Base-by-base conservation (phyloP, 2,888 invertebrate genomes). In the Pinctada fucata region DNA sequence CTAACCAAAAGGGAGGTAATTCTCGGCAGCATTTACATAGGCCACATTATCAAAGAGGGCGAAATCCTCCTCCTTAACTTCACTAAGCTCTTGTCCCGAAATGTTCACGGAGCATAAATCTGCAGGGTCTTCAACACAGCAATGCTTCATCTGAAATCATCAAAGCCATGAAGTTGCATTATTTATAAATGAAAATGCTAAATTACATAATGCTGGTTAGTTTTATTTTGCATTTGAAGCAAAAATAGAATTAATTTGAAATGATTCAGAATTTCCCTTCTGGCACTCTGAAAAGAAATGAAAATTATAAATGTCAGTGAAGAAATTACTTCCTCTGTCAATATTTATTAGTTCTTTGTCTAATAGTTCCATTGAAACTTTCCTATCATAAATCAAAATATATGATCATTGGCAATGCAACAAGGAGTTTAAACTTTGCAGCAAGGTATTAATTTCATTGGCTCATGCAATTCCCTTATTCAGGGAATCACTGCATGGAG, bases 21-120 rank as follows among this genome's bases (percentile, higher is more conserved):
- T 92, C 79, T 92, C 92, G 70, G 89, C 87, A n/a, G 92, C 92
- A 84, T 91, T 92, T 63, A 92, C 87, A 80, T 91, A 91, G 48
- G 90, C 90, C 5, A 92, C 91, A 88, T 91, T 92, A 80, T 92
- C 91, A 84, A 92, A 92, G n/a, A 92, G 84, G 3, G 82, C 81
- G 49, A 92, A 86, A 80, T 92, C 92, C 75, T 92, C 92, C 76
- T 90, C 90, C 76, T 90, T 90, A 10, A 88, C 89, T 45, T 91
- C 91, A n/a, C 82, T 84, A 51, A 92, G 85, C 47, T 87, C 89
- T 78, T 90, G 85, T 8, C 90, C 90, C 72, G 88, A 80, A 69
- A 92, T 90, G 79, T 92, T 92, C 3, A 92, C 86, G 16, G 90
- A 90, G 74, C 91, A 92, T 49, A 92, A 82, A 76, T 92, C 91